Conservation (phyloP, 2,797 vertebrate genomes). For the Hydrophis major region DNA sequence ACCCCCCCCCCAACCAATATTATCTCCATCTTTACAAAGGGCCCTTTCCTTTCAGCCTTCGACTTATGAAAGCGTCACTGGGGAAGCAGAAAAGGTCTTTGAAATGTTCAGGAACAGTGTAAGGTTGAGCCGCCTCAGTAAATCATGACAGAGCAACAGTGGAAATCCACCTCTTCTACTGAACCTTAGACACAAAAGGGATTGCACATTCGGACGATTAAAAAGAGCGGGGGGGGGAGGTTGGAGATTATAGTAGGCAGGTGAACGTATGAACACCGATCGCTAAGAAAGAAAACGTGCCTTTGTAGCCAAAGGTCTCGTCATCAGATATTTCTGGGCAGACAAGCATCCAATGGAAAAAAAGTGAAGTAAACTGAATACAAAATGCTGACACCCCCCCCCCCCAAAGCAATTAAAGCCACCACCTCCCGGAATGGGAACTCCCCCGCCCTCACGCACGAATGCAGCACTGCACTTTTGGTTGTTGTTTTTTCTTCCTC, state of each 20-base stretch:
- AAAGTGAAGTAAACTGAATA: not conserved
- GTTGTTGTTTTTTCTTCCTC: not conserved
- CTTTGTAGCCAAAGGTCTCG: not conserved
- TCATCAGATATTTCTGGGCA: not conserved
- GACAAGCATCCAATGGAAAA: not conserved
- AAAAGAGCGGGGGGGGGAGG: not conserved
- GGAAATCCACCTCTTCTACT: not conserved
- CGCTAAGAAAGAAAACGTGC: not conserved
- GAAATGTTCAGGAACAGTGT: not conserved
- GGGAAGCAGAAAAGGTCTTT: not conserved
- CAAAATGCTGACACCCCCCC: not conserved
- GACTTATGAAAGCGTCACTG: not conserved
- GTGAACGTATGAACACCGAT: slow-evolving; percentile 3
- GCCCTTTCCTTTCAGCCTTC: not conserved
- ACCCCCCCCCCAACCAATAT: not conserved
- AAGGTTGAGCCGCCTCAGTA: not conserved
- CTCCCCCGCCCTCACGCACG: not conserved
- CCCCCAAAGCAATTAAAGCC: not conserved
- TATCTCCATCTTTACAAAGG: not conserved
- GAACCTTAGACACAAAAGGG: slow-evolving; percentile 7
- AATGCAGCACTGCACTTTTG: not conserved
- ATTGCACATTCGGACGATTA: not conserved
- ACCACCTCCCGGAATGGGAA: not conserved
- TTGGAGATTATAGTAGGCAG: not conserved
- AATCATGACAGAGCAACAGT: not conserved